Evolutionary conservation across 2,888 invertebrate genomes (phyloP), one percentile per base, ranked within the genome.

Genomic region (Eupeodes luniger): DNA sequence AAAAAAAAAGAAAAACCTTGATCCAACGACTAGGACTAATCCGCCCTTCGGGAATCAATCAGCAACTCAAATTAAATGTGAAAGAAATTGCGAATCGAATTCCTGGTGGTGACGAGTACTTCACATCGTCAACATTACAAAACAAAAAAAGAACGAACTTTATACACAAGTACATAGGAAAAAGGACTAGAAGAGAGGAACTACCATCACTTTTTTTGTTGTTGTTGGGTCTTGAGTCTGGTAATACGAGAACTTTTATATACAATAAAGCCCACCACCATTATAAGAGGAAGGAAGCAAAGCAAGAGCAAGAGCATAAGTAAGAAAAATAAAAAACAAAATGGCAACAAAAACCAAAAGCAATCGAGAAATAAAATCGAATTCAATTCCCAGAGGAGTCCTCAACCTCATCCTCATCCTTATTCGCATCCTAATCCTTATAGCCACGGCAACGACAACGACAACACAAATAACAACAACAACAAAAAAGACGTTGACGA

Each of bases 21-120:
- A 75, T 77, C 84, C 85, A 81, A 78, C 75, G 85, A 85, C 76
- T 82, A 80, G 75, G 55, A 75, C 72, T 78, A 76, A 76, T 76
- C 83, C 79, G 82, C 84, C 81, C 85, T 77, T 74, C 67, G 85
- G 85, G 88, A 88, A 88, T 88, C 88, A 88, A 88, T 88, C 88
- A 81, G 66, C 88, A 88, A 88, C 88, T 88, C 81, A 88, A 88
- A 88, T 88, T 88, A 88, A 88, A 88, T 88, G 88, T 85, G 81
- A 88, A 88, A 88, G 85, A 81, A 88, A 88, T 88, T 88, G 88
- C 81, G 88, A 88, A 88, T 88, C 88, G 88, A 88, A 88, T 88
- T 88, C 85, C 88, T 88, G 88, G 81, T 49, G 78, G 85, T 88
- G 88, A 88, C 88, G 88, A 88, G 85, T 64, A 85, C 88, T 72